phyloP scores from a whole-genome alignment of 1,140 invertebrate species.

The Pseudomyrmex flavicornis region DNA sequence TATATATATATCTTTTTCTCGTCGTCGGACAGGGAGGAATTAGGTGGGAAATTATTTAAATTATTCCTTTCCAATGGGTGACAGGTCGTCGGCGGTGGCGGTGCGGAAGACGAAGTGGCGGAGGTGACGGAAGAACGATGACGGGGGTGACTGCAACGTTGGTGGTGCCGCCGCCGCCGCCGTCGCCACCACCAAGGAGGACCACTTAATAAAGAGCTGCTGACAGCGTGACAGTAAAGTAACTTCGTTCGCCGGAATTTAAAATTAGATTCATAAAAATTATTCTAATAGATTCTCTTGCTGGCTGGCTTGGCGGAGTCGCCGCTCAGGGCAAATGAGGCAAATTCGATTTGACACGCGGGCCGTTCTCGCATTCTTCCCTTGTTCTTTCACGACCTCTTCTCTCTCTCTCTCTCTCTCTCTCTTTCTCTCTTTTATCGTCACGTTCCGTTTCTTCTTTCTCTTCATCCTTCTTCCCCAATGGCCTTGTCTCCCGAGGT shows the following conservation, averaged over 20 bases:
- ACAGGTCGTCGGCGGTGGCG: conserved; percentile 61
- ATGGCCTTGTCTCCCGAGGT: conserved; percentile 67
- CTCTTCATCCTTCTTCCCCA: conserved; percentile 20
- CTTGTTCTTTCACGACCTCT: conserved; percentile 62
- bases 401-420: neutral
- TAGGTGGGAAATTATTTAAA: conserved; percentile 74
- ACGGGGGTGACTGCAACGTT: conserved; percentile 18
- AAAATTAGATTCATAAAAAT: conserved; percentile 86
- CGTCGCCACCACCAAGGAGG: conserved; percentile 64
- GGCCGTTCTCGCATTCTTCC: conserved; percentile 73
- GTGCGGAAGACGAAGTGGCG: neutral
- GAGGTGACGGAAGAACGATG: neutral
- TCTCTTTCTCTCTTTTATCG: neutral
- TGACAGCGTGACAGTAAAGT: conserved; percentile 81
- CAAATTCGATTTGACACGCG: conserved; percentile 85
- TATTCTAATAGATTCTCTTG: conserved; percentile 85
- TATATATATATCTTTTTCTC: neutral
- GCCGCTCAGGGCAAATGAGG: conserved; percentile 80
- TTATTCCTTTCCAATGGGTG: conserved; percentile 75
- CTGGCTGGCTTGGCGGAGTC: conserved; percentile 68
- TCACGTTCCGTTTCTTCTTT: conserved; percentile 23
- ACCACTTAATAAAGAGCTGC: conserved; percentile 80
- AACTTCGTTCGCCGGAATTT: conserved; percentile 83
- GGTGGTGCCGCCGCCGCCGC: conserved; percentile 1
- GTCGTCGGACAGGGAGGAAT: conserved; percentile 55